Evolutionary conservation across 2,113 vertebrate species (phyloP).

Genomic region (Dasyprocta punctata): DNA sequence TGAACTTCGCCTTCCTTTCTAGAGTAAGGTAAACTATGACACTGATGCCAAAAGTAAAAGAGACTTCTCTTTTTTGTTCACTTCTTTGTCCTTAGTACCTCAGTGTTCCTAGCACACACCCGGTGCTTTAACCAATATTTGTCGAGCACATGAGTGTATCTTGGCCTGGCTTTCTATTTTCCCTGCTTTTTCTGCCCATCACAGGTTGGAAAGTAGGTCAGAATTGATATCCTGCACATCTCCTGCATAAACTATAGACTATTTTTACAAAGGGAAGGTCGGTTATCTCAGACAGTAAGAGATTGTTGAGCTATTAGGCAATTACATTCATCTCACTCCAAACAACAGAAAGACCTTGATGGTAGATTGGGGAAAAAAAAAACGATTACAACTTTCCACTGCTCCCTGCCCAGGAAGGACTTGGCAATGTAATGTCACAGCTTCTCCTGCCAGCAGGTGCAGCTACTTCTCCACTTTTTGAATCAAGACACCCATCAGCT

Average conservation of each 20-base stretch:
- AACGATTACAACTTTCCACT: neutral
- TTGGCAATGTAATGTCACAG: neutral
- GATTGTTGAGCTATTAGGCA: neutral
- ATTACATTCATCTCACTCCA: neutral
- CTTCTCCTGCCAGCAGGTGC: neutral
- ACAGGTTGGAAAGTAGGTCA: neutral
- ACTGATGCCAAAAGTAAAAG: neutral
- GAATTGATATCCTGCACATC: neutral
- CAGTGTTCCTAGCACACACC: neutral
- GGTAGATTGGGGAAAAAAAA: neutral
- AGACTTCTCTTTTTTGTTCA: neutral
- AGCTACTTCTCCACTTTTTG: neutral
- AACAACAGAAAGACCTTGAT: neutral
- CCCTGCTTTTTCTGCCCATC: neutral
- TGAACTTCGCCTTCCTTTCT: neutral
- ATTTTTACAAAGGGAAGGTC: constrained; percentile 52
- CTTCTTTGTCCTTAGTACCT: neutral
- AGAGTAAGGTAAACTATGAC: neutral
- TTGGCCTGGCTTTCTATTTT: constrained; percentile 4
- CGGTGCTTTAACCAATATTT: constrained; percentile 13
- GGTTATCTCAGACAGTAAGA: neutral
- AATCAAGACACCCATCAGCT: neutral
- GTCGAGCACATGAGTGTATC: neutral
- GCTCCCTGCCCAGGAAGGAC: neutral
- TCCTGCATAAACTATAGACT: neutral